Percentiles rank a stretch among this genome's conserved stretches.
phyloP scores from a whole-genome alignment of 2,797 vertebrate genomes.

The Sparidentex hasta region DNA sequence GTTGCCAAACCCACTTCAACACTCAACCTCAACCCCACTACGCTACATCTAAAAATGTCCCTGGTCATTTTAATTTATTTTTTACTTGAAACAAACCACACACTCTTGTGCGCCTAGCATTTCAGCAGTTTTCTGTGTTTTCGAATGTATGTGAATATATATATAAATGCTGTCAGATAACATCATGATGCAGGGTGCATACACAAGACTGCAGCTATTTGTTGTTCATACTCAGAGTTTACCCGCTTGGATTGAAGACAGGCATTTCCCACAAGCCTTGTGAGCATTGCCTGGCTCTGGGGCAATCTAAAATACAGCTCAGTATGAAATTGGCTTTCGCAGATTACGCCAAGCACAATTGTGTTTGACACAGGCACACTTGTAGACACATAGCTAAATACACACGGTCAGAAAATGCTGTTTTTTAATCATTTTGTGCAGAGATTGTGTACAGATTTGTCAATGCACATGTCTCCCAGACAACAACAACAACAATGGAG shows the following conservation, averaged over 20 bases:
- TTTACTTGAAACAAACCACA: neutral
- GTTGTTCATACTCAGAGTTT: conserved; percentile 22
- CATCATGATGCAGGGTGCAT: neutral
- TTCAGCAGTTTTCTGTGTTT: conserved; percentile 16
- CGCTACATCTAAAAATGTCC: conserved; percentile 39
- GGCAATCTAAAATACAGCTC: conserved; percentile 41
- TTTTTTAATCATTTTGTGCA: neutral
- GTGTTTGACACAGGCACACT: conserved; percentile 22
- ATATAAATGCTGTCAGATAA: conserved; percentile 18
- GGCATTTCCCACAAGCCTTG: conserved; percentile 31
- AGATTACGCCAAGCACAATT: conserved; percentile 18
- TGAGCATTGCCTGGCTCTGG: conserved; percentile 10
- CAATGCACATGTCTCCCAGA: neutral
- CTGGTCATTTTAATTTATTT: neutral
- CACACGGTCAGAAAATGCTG: conserved; percentile 7
- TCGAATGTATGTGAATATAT: conserved; percentile 1
- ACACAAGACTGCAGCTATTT: conserved; percentile 14
- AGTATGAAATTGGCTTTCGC: conserved; percentile 39
- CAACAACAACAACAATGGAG: neutral
- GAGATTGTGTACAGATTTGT: conserved; percentile 1
- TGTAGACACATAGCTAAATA: conserved; percentile 7
- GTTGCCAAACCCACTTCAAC: conserved; percentile 51
- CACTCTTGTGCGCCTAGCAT: neutral
- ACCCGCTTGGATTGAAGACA: conserved; percentile 7
- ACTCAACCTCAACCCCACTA: conserved; percentile 14